phyloP scores from a whole-genome alignment of 2,113 vertebrate genomes.

The Oxyura jamaicensis region DNA sequence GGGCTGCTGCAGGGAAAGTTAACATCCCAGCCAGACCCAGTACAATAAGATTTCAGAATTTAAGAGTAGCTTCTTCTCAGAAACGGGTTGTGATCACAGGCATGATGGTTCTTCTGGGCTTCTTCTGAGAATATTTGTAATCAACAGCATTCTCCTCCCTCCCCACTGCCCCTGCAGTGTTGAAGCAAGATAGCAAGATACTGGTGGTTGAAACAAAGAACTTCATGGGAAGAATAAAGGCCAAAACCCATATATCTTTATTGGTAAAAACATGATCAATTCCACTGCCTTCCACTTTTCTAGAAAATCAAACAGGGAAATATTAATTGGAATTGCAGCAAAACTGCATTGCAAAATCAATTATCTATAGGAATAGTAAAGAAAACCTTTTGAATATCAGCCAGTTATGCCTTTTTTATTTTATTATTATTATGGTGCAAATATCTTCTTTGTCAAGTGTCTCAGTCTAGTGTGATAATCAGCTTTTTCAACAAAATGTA shows the following conservation, averaged over 20 bases:
- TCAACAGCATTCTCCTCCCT: background rate
- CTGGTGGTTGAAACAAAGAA: background rate
- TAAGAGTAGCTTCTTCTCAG: background rate
- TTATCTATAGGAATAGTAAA: background rate
- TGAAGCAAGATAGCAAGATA: background rate
- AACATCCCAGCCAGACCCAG: no score
- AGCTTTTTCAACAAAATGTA: background rate
- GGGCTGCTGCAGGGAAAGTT: no score
- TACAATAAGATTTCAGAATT: background rate
- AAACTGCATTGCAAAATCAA: background rate
- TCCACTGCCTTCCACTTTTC: background rate
- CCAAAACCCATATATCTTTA: rapidly evolving
- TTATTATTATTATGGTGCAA: background rate
- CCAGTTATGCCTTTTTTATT: background rate
- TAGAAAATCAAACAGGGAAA: background rate
- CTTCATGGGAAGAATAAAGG: background rate
- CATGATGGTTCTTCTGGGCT: background rate
- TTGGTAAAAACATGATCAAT: background rate
- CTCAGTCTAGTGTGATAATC: background rate
- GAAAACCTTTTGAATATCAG: background rate
- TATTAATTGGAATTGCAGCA: background rate
- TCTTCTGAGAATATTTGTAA: background rate
- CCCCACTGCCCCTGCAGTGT: background rate
- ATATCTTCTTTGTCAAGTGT: background rate
- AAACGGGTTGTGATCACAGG: background rate